Percentiles rank a stretch among this genome's conserved stretches.
Evolutionary conservation across 1,140 invertebrate species (phyloP).

Genomic region (Temnothorax longispinosus): DNA sequence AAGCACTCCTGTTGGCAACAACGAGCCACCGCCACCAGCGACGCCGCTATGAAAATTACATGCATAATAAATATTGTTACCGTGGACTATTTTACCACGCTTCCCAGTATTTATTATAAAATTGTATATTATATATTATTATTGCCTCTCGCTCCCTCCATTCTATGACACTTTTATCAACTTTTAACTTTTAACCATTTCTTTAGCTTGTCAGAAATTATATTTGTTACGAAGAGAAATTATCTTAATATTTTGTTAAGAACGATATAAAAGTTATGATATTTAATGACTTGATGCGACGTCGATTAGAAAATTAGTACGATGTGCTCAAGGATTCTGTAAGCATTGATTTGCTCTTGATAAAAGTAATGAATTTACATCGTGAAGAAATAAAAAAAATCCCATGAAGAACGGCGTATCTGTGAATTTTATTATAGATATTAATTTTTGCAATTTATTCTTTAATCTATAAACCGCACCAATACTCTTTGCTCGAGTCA

Average conservation of each 20-base stretch:
- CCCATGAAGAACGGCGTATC: not conserved
- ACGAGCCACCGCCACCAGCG: slow-evolving; percentile 35
- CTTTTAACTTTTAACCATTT: not conserved
- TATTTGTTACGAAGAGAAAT: not conserved
- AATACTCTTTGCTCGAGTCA: not conserved
- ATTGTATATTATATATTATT: slow-evolving; percentile 43
- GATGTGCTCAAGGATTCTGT: not conserved
- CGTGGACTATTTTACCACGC: slow-evolving; percentile 42
- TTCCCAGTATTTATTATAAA: slow-evolving; percentile 68
- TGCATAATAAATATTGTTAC: slow-evolving; percentile 51
- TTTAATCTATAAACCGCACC: not conserved
- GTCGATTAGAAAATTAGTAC: not conserved
- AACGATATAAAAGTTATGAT: not conserved
- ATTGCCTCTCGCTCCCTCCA: not conserved
- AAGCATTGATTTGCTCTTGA: not conserved
- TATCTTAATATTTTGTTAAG: not conserved
- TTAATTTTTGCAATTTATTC: not conserved
- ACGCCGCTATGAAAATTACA: slow-evolving; percentile 40
- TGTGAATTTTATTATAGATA: not conserved
- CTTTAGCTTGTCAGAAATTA: not conserved
- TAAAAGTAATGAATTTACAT: slow-evolving; percentile 1
- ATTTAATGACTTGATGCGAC: not conserved
- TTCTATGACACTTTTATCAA: not conserved
- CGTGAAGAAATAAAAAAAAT: not conserved
- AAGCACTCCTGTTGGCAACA: slow-evolving; percentile 69